Percentiles rank a stretch among this genome's conserved stretches.
These are phyloP conservation scores for Metaphire vulgaris DNA, from an alignment of 1,140 invertebrate genomes.

Conservation along the genomic window DNA sequence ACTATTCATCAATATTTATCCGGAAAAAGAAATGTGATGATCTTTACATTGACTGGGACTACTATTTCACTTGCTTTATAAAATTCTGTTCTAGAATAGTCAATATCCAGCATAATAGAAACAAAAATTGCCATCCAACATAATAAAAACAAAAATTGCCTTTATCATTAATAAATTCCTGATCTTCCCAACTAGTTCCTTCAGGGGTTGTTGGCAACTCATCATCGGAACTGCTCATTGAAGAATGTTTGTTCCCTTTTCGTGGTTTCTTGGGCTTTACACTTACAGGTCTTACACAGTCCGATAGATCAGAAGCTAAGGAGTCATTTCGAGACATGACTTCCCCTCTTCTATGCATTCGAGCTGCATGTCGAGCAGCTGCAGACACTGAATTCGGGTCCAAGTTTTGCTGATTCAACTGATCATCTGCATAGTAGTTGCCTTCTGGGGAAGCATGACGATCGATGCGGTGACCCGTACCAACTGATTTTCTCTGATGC, in stretches of 20 bases:
- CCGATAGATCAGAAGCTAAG: constrained; percentile 62
- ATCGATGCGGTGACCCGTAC: background rate
- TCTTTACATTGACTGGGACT: too few relatives aligned
- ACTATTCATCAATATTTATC: too few relatives aligned
- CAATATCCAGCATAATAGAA: too few relatives aligned
- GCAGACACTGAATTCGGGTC: constrained; percentile 51
- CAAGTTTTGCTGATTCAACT: constrained; percentile 46
- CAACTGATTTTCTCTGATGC: constrained; percentile 20
- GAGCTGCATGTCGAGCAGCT: constrained; percentile 31
- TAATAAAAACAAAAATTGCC: too few relatives aligned
- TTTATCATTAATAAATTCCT: constrained; percentile 59
- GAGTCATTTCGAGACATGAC: constrained; percentile 57
- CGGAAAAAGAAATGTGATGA: too few relatives aligned
- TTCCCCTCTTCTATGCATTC: constrained; percentile 48
- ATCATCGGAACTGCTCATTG: constrained; percentile 87
- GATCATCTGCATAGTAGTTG: constrained; percentile 28
- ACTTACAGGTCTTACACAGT: constrained; percentile 53
- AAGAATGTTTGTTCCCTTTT: constrained; percentile 54
- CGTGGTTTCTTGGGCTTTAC: constrained; percentile 53
- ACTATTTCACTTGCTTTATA: too few relatives aligned
- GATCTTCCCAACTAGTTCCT: constrained; percentile 65
- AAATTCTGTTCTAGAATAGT: too few relatives aligned
- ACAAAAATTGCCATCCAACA: too few relatives aligned
- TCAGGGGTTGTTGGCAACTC: constrained; percentile 83
- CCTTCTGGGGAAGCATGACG: constrained; percentile 13